These are phyloP conservation scores for Tetrapedia diversipes DNA, from an alignment of 2,888 invertebrate species.

Conservation along the genomic window DNA sequence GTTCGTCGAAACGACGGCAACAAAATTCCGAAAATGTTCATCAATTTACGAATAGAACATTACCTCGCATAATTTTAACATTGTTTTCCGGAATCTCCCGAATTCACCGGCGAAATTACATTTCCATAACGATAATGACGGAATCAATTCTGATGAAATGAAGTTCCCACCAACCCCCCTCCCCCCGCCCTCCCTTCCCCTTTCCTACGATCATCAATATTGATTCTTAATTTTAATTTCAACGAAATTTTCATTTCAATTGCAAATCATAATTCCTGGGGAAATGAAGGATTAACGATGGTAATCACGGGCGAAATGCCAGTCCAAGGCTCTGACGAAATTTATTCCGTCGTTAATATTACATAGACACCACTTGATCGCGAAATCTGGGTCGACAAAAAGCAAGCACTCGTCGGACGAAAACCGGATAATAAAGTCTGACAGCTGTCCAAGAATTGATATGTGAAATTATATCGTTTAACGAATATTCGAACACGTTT, in stretches of 20 bases:
- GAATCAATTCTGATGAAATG: not conserved
- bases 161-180: not conserved
- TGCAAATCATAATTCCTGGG: not conserved
- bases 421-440: too few relatives aligned
- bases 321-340: not conserved
- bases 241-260: constrained; percentile 9
- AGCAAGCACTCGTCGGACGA: too few relatives aligned
- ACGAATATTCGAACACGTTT: too few relatives aligned
- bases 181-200: too few relatives aligned
- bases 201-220: constrained; percentile 1
- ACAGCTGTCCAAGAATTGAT: too few relatives aligned
- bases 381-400: not conserved
- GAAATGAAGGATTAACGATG: constrained; percentile 6
- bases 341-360: not conserved
- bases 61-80: not conserved
- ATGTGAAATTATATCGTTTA: too few relatives aligned
- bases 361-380: not conserved
- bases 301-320: not conserved
- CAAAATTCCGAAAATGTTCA: not conserved
- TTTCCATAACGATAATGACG: constrained; percentile 1
- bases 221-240: constrained; percentile 20
- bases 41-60: not conserved
- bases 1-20: not conserved
- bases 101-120: not conserved
- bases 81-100: not conserved